Conservation (phyloP, 2,113 vertebrate genomes). For the Caranx melampygus region DNA sequence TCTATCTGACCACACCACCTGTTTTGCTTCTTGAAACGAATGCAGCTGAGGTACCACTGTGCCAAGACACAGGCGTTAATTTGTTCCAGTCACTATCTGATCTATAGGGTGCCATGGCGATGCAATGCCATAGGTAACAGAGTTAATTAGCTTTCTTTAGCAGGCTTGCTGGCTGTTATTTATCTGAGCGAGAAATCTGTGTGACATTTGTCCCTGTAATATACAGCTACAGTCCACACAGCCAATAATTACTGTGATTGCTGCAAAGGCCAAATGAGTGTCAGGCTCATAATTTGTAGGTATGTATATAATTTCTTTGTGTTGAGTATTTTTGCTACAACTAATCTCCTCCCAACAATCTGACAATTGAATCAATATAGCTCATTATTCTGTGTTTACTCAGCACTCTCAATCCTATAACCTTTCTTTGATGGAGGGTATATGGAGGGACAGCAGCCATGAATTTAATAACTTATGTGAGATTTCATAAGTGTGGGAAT, state of each 20-base stretch:
- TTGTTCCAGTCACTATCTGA: constrained; percentile 34
- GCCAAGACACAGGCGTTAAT: constrained; percentile 14
- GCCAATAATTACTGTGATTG: constrained; percentile 63
- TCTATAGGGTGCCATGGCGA: background rate
- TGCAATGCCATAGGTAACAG: constrained; percentile 43
- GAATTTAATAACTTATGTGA: constrained; percentile 1
- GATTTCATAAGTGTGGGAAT: background rate
- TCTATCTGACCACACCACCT: constrained; percentile 14
- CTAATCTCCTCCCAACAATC: background rate
- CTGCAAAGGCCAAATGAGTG: constrained; percentile 54
- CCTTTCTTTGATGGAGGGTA: background rate
- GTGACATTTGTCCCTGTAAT: constrained; percentile 63
- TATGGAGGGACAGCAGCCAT: background rate
- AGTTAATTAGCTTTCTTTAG: constrained; percentile 70
- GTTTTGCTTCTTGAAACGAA: constrained; percentile 11
- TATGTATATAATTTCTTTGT: constrained; percentile 37
- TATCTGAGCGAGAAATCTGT: constrained; percentile 60
- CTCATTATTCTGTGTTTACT: background rate
- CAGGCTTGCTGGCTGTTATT: constrained; percentile 29
- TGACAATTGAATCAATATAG: background rate
- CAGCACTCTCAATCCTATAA: background rate
- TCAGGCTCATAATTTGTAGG: constrained; percentile 32
- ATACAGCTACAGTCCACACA: constrained; percentile 42
- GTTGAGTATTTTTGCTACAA: background rate
- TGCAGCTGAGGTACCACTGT: background rate